Evolutionary conservation across 1,140 invertebrate species (phyloP), one percentile per base, ranked within the genome.

Genomic region (Coenobita brevimanus): DNA sequence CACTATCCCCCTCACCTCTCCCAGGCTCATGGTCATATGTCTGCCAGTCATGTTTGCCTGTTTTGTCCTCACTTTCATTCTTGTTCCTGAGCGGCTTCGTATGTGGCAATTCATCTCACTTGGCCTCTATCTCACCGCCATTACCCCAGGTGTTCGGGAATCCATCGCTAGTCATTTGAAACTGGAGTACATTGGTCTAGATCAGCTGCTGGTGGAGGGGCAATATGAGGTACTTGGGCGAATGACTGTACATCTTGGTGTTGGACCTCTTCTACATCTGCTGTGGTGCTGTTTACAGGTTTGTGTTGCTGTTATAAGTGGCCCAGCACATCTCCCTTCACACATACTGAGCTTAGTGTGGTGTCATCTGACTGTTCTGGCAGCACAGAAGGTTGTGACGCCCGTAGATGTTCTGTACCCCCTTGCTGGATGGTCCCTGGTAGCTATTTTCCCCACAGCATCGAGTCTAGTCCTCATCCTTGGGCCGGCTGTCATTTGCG

Each of bases 71-170:
- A 87, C 80, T 4, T 60, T 89, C 30, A 62, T 78, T 1, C 50
- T 67, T 3, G 75, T 78, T 36, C 78, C 82, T 2, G 85, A 87
- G 30, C 38, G 50, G 8, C 43, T 87, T 1, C 69, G 13, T 24
- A 17, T 75, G n/a, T 87, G 78, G 73, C 73, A 73, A 13, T 82
- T 87, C n/a, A 10, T 89, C 21, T 85, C 83, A 15, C 36, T 87
- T 13, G 43, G 60, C 27, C 24, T 89, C 1, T 87, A 85, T 57
- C 4, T 87, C n/a, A 43, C 64, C 6, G 83, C 84, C 3, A n/a
- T 87, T 2, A 80, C 30, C 1, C 85, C 85, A 27, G 33, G 54
- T 24, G 33, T 73, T 0, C 27, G 36, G n/a, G 21, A 50, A 41
- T 54, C 3, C 17, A 17, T 62, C 0, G 50, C 21, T 17, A 15